Evolutionary conservation across 2,888 invertebrate genomes (phyloP).

Genomic region (Drosophila prolongata): DNA sequence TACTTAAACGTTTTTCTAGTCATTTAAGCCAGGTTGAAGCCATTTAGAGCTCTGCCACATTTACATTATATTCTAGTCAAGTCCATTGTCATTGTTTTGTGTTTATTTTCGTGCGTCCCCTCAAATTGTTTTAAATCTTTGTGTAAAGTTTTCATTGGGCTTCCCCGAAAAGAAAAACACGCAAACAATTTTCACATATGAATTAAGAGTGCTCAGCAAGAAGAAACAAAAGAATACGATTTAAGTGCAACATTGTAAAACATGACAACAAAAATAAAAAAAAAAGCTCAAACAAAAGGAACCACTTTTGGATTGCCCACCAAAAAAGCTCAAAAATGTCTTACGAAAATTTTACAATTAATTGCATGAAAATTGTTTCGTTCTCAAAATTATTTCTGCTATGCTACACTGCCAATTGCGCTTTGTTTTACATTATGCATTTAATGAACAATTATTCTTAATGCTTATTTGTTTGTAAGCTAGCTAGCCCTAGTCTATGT

Average conservation of each 20-base stretch:
- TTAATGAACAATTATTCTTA: slow-evolving; percentile 68
- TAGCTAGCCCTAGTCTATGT: slow-evolving; percentile 41
- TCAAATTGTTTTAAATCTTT: slow-evolving; percentile 40
- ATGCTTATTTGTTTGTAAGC: slow-evolving; percentile 59
- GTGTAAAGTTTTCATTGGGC: slow-evolving; percentile 25
- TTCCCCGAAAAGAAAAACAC: slow-evolving; percentile 56
- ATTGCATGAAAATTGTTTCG: slow-evolving; percentile 66
- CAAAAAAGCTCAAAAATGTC: slow-evolving; percentile 30
- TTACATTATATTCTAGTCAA: slow-evolving; percentile 51
- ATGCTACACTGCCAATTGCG: slow-evolving; percentile 67
- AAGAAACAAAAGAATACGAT: slow-evolving; percentile 61
- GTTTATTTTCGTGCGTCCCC: slow-evolving; percentile 67
- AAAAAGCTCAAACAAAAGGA: slow-evolving; percentile 39
- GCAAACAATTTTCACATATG: slow-evolving; percentile 73
- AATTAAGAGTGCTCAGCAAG: slow-evolving; percentile 55
- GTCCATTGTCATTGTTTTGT: slow-evolving; percentile 56
- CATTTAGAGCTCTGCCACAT: slow-evolving; percentile 33
- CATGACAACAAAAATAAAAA: slow-evolving; percentile 64
- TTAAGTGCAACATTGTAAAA: slow-evolving; percentile 79
- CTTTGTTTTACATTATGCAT: slow-evolving; percentile 74
- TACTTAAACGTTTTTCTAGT: slow-evolving; percentile 52
- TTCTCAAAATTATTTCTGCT: slow-evolving; percentile 68
- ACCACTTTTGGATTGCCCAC: slow-evolving; percentile 27
- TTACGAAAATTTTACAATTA: slow-evolving; percentile 38
- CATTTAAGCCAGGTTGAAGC: slow-evolving; percentile 42